A percentile compares a stretch with the other conserved stretches of the same genome.
These are phyloP conservation scores for Ochotona curzoniae DNA, from an alignment of 2,113 vertebrate genomes.

Conservation along the genomic window DNA sequence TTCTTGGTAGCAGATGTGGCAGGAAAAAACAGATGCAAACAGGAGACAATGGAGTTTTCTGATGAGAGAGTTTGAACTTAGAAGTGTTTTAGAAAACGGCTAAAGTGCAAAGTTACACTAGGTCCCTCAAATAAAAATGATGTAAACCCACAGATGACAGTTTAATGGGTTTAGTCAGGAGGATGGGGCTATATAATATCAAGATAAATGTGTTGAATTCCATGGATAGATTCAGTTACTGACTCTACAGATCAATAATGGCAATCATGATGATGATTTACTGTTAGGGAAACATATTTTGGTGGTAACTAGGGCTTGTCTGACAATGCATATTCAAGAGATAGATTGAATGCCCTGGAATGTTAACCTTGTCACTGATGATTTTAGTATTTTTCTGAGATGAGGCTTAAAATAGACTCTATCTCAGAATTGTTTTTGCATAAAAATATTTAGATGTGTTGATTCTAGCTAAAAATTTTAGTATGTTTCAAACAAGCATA, in stretches of 20 bases:
- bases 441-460: constrained; percentile 51
- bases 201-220: constrained; percentile 71
- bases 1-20: neutral
- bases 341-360: constrained; percentile 66
- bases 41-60: constrained; percentile 72
- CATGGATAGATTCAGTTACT: constrained; percentile 73
- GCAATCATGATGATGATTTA: constrained; percentile 72
- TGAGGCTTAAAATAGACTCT: neutral
- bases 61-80: constrained; percentile 56
- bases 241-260: constrained; percentile 76
- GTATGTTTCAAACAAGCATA: neutral
- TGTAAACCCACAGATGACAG: constrained; percentile 69
- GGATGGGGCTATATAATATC: constrained; percentile 69
- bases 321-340: constrained; percentile 75
- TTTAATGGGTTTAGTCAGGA: constrained; percentile 76
- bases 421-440: neutral
- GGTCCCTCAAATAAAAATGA: constrained; percentile 74
- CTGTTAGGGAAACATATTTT: constrained; percentile 62
- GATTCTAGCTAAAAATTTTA: neutral
- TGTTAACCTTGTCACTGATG: constrained; percentile 71
- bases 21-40: neutral
- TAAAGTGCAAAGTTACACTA: constrained; percentile 74
- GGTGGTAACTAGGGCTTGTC: constrained; percentile 54
- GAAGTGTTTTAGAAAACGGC: constrained; percentile 73
- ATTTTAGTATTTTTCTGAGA: constrained; percentile 39